Conservation (phyloP, 2,797 vertebrate species). For the Mergus octosetaceus region DNA sequence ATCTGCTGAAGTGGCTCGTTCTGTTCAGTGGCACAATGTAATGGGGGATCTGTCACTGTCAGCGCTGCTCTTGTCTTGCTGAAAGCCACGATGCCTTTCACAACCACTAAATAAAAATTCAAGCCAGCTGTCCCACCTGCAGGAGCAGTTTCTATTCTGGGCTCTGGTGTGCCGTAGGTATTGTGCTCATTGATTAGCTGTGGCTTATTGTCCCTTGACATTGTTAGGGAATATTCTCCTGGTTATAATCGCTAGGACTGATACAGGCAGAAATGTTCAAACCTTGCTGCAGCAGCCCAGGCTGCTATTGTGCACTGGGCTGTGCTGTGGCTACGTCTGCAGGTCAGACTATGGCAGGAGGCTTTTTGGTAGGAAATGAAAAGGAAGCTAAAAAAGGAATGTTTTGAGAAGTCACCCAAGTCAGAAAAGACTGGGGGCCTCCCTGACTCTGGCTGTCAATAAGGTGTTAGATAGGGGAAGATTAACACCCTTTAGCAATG, state of each 20-base stretch:
- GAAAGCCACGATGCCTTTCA: conserved; percentile 37
- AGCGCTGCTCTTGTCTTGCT: conserved; percentile 12
- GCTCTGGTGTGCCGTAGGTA: not conserved
- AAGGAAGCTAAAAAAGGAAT: conserved; percentile 10
- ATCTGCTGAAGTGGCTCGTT: conserved; percentile 4
- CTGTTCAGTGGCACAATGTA: conserved; percentile 43
- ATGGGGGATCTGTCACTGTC: conserved; percentile 61
- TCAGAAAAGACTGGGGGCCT: conserved; percentile 57
- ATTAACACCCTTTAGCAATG: conserved; percentile 71
- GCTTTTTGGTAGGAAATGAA: not conserved
- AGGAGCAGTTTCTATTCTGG: conserved; percentile 23
- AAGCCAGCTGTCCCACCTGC: conserved; percentile 66
- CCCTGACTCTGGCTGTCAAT: conserved; percentile 62
- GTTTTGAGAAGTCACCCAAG: conserved; percentile 52
- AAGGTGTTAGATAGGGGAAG: conserved; percentile 65
- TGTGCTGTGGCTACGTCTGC: not conserved
- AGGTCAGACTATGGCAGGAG: not conserved
- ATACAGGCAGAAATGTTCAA: not conserved
- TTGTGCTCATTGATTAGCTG: conserved; percentile 32
- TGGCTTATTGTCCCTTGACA: not conserved
- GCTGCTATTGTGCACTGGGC: not conserved
- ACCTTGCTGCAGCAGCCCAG: not conserved
- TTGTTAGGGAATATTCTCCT: not conserved
- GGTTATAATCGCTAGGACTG: not conserved
- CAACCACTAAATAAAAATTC: conserved; percentile 39